A percentile compares a stretch with the other conserved stretches of the same genome.
Evolutionary conservation across 2,113 vertebrate genomes (phyloP).

Genomic region (Cathartes aura): DNA sequence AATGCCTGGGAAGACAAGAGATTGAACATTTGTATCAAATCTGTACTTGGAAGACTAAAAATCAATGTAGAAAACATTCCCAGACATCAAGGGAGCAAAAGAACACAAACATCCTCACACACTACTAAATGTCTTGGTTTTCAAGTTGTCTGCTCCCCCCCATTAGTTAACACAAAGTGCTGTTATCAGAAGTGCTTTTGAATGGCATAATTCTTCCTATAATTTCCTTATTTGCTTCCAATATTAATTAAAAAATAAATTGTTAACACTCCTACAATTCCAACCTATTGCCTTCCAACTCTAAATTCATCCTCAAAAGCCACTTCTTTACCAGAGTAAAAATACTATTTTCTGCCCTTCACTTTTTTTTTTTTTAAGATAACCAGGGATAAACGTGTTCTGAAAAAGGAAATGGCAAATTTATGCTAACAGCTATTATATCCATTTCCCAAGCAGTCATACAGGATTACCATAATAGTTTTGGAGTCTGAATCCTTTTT

Average conservation of each 20-base stretch:
- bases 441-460: background rate
- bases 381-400: background rate
- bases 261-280: background rate
- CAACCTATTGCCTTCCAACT: background rate
- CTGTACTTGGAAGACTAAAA: background rate
- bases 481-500: background rate
- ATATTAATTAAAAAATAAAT: background rate
- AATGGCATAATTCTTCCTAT: background rate
- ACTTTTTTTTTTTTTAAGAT: background rate
- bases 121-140: background rate
- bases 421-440: background rate
- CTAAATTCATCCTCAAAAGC: background rate
- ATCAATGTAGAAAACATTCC: background rate
- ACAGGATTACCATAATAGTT: background rate
- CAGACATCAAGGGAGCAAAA: background rate
- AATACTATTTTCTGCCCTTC: background rate
- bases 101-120: background rate
- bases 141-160: background rate
- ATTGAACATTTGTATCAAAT: background rate
- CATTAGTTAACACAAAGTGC: background rate
- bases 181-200: background rate
- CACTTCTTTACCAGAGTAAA: background rate
- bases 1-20: slow-evolving; percentile 79
- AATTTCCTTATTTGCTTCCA: background rate
- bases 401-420: background rate